phyloP scores from a whole-genome alignment of 2,113 vertebrate species.

The Dendrocopos noguchii region DNA sequence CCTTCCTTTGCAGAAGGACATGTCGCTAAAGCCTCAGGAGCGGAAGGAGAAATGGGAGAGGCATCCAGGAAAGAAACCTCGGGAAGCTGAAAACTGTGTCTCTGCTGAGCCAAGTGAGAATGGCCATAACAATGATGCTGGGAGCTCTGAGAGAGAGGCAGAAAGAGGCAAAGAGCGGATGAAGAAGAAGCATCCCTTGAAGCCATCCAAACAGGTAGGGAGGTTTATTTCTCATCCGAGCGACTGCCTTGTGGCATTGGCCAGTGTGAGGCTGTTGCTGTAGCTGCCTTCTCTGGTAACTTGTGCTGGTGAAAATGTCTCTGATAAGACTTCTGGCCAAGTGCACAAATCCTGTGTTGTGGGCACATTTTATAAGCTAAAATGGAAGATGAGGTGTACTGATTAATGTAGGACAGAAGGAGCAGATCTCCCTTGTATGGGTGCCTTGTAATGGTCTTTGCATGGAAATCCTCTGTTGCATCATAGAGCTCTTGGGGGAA shows the following conservation, averaged over 20 bases:
- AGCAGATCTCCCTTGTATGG: not conserved
- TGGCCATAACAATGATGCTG: slow-evolving; percentile 83
- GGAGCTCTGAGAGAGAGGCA: slow-evolving; percentile 81
- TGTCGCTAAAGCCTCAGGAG: slow-evolving; percentile 88
- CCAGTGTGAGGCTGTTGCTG: not conserved
- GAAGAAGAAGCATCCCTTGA: slow-evolving; percentile 90
- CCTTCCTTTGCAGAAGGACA: slow-evolving; percentile 82
- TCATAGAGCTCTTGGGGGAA: not conserved
- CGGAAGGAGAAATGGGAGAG: slow-evolving; percentile 88
- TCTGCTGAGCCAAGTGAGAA: slow-evolving; percentile 88
- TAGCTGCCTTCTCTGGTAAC: not conserved
- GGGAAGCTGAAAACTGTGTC: slow-evolving; percentile 86
- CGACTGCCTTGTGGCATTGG: accelerated
- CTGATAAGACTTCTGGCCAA: not conserved
- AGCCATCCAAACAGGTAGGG: slow-evolving; percentile 92
- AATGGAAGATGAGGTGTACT: not conserved
- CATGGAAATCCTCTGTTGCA: not conserved
- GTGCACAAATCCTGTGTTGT: not conserved
- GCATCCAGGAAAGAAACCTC: slow-evolving; percentile 83
- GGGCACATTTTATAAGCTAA: not conserved
- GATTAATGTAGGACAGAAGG: not conserved
- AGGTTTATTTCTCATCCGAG: not conserved
- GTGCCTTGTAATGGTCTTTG: not conserved
- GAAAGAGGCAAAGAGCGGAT: slow-evolving; percentile 88
- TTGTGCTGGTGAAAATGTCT: not conserved